Conservation (phyloP, 2,888 invertebrate species). For the Meta bourneti region DNA sequence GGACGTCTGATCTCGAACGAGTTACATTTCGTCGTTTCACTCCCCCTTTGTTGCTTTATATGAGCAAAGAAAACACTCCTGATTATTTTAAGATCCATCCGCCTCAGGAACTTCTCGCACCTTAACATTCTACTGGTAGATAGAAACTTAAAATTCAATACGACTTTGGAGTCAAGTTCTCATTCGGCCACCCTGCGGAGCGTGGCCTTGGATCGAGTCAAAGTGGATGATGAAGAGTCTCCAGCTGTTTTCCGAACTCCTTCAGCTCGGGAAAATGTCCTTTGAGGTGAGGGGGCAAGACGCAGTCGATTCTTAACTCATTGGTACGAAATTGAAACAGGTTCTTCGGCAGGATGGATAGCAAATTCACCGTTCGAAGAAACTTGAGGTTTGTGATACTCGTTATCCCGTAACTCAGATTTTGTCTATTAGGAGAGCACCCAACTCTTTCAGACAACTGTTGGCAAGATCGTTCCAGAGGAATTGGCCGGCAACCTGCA, state of each 20-base stretch:
- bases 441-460: too few species aligned
- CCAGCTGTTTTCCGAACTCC: not conserved
- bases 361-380: too few species aligned
- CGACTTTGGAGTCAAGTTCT: slow-evolving; percentile 15
- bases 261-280: not conserved
- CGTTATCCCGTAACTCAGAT: too few species aligned
- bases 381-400: too few species aligned
- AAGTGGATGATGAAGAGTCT: not conserved
- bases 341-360: not conserved
- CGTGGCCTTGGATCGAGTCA: slow-evolving; percentile 3
- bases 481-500: too few species aligned
- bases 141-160: slow-evolving; percentile 30
- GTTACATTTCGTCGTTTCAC: not conserved
- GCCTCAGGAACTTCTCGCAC: not conserved
- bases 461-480: too few species aligned
- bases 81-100: slow-evolving; percentile 10
- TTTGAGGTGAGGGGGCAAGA: too few species aligned
- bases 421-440: too few species aligned
- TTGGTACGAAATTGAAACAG: slow-evolving; percentile 1
- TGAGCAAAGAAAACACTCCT: not conserved
- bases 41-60: not conserved
- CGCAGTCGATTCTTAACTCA: not conserved
- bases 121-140: not conserved
- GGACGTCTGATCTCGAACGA: not conserved
- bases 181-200: slow-evolving; percentile 5